These are phyloP conservation scores for Phorcus lineatus DNA, from an alignment of 2,888 invertebrate species.

Conservation along the genomic window DNA sequence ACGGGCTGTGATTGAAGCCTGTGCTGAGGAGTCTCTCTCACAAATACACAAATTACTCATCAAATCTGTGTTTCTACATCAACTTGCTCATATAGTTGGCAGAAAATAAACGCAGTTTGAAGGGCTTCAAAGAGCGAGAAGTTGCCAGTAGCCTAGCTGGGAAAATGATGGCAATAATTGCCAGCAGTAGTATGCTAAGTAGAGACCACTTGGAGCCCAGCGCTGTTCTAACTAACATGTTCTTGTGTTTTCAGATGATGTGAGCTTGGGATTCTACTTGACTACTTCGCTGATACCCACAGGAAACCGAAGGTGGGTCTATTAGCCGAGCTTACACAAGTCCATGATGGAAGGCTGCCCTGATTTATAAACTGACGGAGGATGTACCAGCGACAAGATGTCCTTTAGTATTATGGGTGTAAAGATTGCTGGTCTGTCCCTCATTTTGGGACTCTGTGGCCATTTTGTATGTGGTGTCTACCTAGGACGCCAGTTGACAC, in stretches of 20 bases:
- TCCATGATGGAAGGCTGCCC: too few species aligned
- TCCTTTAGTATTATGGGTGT: not conserved
- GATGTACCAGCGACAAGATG: not conserved
- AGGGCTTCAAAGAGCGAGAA: not conserved
- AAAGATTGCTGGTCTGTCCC: not conserved
- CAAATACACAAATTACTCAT: slow-evolving; percentile 2
- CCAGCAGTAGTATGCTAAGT: not conserved
- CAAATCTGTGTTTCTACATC: not conserved
- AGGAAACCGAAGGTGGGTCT: not conserved
- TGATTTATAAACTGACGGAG: not conserved
- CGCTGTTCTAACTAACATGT: not conserved
- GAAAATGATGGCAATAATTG: slow-evolving; percentile 16
- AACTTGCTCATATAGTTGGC: not conserved
- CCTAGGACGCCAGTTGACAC: slow-evolving; percentile 43
- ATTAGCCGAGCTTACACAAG: not conserved
- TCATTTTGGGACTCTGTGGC: slow-evolving; percentile 19
- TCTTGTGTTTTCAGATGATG: slow-evolving; percentile 10
- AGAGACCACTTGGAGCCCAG: slow-evolving; percentile 4
- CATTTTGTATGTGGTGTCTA: slow-evolving; percentile 24
- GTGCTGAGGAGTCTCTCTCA: not conserved
- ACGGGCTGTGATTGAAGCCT: not conserved
- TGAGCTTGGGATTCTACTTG: not conserved
- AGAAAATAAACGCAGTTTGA: not conserved
- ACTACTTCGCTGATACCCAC: too few species aligned
- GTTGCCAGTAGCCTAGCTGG: not conserved